phyloP scores from a whole-genome alignment of 2,797 vertebrate species.

The Phataginus tricuspis region DNA sequence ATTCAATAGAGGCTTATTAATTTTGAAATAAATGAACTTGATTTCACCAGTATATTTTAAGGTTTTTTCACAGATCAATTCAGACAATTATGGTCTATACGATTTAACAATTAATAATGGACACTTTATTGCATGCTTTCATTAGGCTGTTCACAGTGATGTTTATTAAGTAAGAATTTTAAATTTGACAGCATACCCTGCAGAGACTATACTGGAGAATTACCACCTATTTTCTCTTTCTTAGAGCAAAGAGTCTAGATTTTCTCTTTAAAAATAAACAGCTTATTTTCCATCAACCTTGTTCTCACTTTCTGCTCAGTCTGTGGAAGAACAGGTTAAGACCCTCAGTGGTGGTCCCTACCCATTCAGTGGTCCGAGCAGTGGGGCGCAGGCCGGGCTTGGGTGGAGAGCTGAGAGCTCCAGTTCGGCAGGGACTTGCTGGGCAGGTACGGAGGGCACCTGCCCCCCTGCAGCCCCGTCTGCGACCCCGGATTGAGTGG shows the following conservation, averaged over 20 bases:
- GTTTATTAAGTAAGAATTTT: not conserved
- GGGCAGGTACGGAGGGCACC: not conserved
- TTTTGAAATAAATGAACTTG: slow-evolving; percentile 1
- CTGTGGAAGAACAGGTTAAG: not conserved
- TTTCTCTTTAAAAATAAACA: not conserved
- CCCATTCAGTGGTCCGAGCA: not conserved
- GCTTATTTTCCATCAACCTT: no score
- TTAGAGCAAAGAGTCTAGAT: not conserved
- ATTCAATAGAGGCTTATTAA: not conserved
- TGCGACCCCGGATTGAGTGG: not conserved
- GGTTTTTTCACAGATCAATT: not conserved
- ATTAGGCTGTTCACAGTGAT: not conserved
- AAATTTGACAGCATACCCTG: not conserved
- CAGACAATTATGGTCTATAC: not conserved
- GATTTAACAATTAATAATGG: not conserved
- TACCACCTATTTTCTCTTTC: not conserved
- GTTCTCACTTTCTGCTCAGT: not conserved
- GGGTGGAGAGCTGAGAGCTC: not conserved
- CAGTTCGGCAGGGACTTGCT: not conserved
- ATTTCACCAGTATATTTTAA: not conserved
- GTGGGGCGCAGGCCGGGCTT: not conserved
- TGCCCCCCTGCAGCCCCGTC: not conserved
- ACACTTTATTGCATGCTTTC: not conserved
- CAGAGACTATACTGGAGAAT: not conserved
- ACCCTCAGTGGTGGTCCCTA: not conserved